These are phyloP conservation scores for Mellivora capensis DNA, from an alignment of 2,113 vertebrate genomes.

Conservation along the genomic window DNA sequence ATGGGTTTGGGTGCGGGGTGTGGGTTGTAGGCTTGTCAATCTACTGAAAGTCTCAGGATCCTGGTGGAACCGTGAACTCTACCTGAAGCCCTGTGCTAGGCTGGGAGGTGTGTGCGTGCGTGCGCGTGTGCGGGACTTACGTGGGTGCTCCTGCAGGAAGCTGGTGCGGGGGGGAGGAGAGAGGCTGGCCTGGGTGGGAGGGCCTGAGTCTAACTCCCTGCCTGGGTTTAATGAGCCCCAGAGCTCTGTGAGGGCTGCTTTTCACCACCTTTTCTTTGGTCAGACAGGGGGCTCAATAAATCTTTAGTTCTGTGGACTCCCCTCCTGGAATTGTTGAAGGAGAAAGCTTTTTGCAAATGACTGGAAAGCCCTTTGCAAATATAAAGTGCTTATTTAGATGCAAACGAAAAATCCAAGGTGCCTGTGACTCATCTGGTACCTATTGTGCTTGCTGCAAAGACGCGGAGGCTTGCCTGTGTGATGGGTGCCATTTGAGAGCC, in stretches of 20 bases:
- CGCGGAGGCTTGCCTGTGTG: conserved; percentile 69
- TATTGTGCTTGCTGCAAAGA: conserved; percentile 73
- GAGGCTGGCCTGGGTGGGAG: conserved; percentile 36
- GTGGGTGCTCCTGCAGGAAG: background rate
- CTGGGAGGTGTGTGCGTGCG: background rate
- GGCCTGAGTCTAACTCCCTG: conserved; percentile 42
- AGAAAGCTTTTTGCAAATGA: conserved; percentile 76
- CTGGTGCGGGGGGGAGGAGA: background rate
- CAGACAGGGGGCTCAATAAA: conserved; percentile 77
- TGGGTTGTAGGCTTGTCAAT: background rate
- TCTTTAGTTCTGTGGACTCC: conserved; percentile 75
- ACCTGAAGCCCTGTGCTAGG: background rate
- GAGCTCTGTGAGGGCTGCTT: conserved; percentile 59
- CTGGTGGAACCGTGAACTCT: background rate
- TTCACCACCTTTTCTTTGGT: conserved; percentile 74
- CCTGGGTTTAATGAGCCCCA: conserved; percentile 72
- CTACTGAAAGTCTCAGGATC: background rate
- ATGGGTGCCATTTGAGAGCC: conserved; percentile 76
- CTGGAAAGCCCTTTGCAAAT: conserved; percentile 75
- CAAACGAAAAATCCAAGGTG: conserved; percentile 78
- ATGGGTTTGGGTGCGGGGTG: too few relatives aligned
- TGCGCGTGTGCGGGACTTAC: background rate
- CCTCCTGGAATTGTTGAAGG: conserved; percentile 71
- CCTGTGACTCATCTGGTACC: conserved; percentile 77
- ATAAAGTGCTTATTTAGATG: conserved; percentile 80